These are phyloP conservation scores for Turritopsis dohrnii DNA, from an alignment of 30 jellyfish, hydroid and myxozoan genomes.

Conservation along the genomic window DNA sequence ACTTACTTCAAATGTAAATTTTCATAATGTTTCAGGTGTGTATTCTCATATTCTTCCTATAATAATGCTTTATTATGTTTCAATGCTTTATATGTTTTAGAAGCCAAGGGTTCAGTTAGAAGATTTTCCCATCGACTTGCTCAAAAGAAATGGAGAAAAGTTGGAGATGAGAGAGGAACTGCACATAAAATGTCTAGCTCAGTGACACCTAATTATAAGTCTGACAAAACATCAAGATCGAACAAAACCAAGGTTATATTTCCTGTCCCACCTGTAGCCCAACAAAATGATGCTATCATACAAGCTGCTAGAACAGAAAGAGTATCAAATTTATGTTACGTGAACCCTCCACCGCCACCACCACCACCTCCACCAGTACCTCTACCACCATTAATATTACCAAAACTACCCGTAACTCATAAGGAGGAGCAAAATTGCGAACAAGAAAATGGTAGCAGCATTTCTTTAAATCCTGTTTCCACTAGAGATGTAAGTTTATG, in stretches of 20 bases:
- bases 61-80: not conserved
- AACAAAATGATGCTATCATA: not conserved
- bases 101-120: slow-evolving; percentile 82
- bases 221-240: not conserved
- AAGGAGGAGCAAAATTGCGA: not conserved
- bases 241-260: not conserved
- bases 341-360: slow-evolving; percentile 50
- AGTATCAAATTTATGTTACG: not conserved
- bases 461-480: not conserved
- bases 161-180: not conserved
- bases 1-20: not conserved
- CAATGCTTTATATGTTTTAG: slow-evolving; percentile 23
- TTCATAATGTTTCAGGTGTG: not conserved
- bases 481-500: not conserved
- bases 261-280: slow-evolving; percentile 41
- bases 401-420: not conserved
- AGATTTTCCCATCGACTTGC: slow-evolving; percentile 68
- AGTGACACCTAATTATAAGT: not conserved
- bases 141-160: slow-evolving; percentile 27
- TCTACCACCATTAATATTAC: slow-evolving; percentile 33
- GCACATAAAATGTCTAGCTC: not conserved
- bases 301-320: not conserved
- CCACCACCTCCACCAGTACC: slow-evolving; percentile 54
- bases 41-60: not conserved
- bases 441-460: not conserved